These are phyloP conservation scores for Hylaeus volcanicus DNA, from an alignment of 1,140 invertebrate genomes.

Conservation along the genomic window DNA sequence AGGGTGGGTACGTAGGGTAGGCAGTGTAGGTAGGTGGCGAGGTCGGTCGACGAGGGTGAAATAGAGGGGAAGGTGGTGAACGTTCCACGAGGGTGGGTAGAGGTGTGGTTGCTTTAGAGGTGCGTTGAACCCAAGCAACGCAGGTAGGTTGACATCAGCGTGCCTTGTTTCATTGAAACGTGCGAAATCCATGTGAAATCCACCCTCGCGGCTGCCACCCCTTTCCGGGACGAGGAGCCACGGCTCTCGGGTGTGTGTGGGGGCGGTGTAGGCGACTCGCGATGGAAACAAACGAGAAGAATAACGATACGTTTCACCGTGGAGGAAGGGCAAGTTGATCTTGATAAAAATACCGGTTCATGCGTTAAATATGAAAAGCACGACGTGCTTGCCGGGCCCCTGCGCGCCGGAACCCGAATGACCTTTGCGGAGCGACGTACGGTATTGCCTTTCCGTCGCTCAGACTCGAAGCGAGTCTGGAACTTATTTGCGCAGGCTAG, in stretches of 20 bases:
- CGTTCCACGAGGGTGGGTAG: slow-evolving; percentile 65
- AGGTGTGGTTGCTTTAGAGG: slow-evolving; percentile 75
- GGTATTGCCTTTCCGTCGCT: slow-evolving; percentile 17
- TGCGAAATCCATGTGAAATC: slow-evolving; percentile 73
- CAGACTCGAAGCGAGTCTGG: slow-evolving; percentile 12
- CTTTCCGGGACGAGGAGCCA: slow-evolving; percentile 24
- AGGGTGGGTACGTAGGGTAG: slow-evolving; percentile 31
- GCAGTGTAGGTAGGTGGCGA: slow-evolving; percentile 56
- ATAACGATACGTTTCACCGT: slow-evolving; percentile 18
- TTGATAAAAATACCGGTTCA: slow-evolving; percentile 44
- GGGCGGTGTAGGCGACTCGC: not conserved
- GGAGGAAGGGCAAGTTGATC: slow-evolving; percentile 4
- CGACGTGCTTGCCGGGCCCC: slow-evolving; percentile 15
- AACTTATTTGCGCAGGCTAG: not conserved
- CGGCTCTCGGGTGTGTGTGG: not conserved
- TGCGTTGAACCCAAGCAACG: slow-evolving; percentile 74
- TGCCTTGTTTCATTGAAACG: slow-evolving; percentile 74
- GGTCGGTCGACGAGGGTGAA: slow-evolving; percentile 62
- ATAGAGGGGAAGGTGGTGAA: slow-evolving; percentile 65
- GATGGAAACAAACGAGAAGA: slow-evolving; percentile 8
- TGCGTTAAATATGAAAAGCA: slow-evolving; percentile 35
- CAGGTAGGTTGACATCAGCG: slow-evolving; percentile 74
- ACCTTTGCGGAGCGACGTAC: slow-evolving; percentile 30
- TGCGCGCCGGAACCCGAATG: slow-evolving; percentile 15
- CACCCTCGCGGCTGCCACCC: slow-evolving; percentile 35